These are phyloP conservation scores for Leptobrachium leishanense DNA, from an alignment of 2,113 vertebrate species.

Conservation along the genomic window DNA sequence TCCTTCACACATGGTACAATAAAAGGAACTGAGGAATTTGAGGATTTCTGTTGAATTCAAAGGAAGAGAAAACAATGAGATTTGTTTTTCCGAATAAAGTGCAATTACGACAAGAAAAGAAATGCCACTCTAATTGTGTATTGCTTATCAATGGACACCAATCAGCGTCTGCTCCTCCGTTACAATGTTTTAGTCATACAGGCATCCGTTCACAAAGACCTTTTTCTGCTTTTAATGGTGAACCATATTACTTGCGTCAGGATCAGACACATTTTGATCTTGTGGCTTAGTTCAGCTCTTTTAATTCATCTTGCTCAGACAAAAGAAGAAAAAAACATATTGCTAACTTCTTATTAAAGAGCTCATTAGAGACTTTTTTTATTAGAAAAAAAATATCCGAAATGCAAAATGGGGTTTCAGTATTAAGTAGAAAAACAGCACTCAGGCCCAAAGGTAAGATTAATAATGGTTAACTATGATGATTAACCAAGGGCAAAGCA, in stretches of 20 bases:
- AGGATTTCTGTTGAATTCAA: too few species aligned
- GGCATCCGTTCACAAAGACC: neutral
- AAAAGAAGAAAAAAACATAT: neutral
- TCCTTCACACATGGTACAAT: too few species aligned
- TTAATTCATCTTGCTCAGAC: neutral
- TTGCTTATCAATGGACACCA: neutral
- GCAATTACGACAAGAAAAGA: too few species aligned
- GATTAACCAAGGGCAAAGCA: too few species aligned
- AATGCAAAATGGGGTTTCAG: too few species aligned
- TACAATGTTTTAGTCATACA: neutral
- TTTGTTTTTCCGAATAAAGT: too few species aligned
- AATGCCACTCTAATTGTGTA: neutral
- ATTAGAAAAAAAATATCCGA: too few species aligned
- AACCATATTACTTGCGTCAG: constrained; percentile 21
- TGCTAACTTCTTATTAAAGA: neutral
- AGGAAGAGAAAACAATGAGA: too few species aligned
- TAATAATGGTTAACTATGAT: too few species aligned
- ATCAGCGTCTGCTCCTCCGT: neutral
- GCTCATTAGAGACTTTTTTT: constrained; percentile 2
- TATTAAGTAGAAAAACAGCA: too few species aligned
- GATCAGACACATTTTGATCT: neutral
- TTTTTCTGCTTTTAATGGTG: constrained; percentile 4
- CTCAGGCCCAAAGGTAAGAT: too few species aligned
- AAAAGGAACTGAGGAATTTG: too few species aligned
- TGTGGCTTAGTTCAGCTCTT: neutral